Evolutionary conservation across 92 coral and sea anemone species (phyloP).

Genomic region (Porites divaricata): DNA sequence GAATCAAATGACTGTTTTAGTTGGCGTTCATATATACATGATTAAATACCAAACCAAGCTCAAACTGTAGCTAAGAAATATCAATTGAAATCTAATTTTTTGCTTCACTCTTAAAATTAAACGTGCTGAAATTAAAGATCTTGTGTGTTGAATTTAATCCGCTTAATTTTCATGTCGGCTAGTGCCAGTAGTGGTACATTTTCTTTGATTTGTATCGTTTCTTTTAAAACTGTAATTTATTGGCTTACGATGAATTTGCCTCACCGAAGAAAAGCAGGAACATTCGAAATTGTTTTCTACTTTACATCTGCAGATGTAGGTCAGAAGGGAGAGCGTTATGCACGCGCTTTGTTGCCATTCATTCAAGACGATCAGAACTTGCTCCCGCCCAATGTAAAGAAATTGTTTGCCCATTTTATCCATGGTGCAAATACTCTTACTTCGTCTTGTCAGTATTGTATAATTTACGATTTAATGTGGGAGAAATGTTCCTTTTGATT

Average conservation of each 20-base stretch:
- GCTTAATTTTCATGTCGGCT: not conserved
- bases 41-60: not conserved
- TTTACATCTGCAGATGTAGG: not conserved
- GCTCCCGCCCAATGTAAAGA: not conserved
- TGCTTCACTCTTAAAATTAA: not conserved
- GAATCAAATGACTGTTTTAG: not conserved
- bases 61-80: not conserved
- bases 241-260: not conserved
- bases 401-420: slow-evolving; percentile 18
- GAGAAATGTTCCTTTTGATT: slow-evolving; percentile 2
- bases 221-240: not conserved
- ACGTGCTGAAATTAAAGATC: not conserved
- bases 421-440: not conserved
- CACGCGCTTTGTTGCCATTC: slow-evolving; percentile 1
- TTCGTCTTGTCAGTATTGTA: not conserved
- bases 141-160: slow-evolving; percentile 1
- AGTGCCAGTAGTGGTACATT: not conserved
- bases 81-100: not conserved
- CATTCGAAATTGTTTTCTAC: slow-evolving; percentile 1
- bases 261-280: not conserved
- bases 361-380: not conserved
- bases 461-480: slow-evolving; percentile 1
- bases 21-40: not conserved
- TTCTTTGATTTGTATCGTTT: slow-evolving; percentile 18
- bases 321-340: not conserved